A percentile compares a stretch with the other conserved stretches of the same genome.
Evolutionary conservation across 2,888 invertebrate species (phyloP).

Genomic region (Brachyptera risi): DNA sequence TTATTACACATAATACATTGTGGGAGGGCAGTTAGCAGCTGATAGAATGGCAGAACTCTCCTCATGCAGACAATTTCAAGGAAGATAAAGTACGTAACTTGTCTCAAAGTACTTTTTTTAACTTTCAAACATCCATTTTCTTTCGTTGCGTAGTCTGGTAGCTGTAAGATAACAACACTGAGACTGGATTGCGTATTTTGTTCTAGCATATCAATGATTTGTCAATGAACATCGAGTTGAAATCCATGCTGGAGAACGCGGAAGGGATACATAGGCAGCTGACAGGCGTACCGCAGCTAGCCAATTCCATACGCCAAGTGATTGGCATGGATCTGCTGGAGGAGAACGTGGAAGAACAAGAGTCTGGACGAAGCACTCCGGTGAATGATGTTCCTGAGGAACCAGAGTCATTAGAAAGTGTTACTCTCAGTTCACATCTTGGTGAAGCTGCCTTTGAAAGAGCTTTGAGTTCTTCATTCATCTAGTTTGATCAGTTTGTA

Average conservation of each 20-base stretch:
- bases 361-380: too few species aligned
- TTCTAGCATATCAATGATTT: slow-evolving; percentile 93
- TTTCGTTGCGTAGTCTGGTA: too few species aligned
- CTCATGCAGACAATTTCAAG: too few species aligned
- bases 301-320: slow-evolving; percentile 65
- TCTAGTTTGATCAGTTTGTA: too few species aligned
- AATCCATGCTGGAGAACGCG: slow-evolving; percentile 75
- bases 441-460: slow-evolving; percentile 58
- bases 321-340: slow-evolving; percentile 59
- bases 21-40: too few species aligned
- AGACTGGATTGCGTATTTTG: slow-evolving; percentile 24
- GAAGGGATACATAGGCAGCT: slow-evolving; percentile 92
- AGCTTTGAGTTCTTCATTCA: too few species aligned
- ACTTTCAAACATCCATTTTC: too few species aligned
- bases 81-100: too few species aligned
- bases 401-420: slow-evolving; percentile 38
- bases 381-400: neutral
- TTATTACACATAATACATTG: too few species aligned
- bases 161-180: too few species aligned
- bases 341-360: slow-evolving; percentile 31
- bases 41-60: too few species aligned
- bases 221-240: slow-evolving; percentile 79
- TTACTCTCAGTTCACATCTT: slow-evolving; percentile 44
- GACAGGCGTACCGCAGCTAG: slow-evolving; percentile 62
- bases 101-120: too few species aligned